Conservation (phyloP, 1,140 invertebrate genomes). For the Procambarus clarkii region DNA sequence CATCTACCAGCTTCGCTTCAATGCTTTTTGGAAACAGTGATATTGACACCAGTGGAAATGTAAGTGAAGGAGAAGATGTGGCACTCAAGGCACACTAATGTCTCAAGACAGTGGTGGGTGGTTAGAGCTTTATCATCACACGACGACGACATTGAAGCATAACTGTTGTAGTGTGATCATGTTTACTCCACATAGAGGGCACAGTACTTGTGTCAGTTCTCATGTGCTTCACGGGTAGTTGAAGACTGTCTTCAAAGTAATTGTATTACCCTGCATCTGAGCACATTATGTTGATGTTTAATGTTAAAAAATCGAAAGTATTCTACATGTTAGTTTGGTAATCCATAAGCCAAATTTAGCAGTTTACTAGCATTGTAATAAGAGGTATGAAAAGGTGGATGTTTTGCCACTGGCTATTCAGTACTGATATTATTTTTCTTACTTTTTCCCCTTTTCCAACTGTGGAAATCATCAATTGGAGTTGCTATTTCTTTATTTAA, state of each 20-base stretch:
- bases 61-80: conserved; percentile 47
- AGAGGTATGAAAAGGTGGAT: background rate
- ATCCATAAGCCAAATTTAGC: background rate
- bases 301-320: background rate
- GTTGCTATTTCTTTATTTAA: no score
- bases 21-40: conserved; percentile 48
- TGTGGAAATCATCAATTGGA: no score
- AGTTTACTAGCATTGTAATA: background rate
- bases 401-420: background rate
- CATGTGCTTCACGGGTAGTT: background rate
- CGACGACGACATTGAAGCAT: background rate
- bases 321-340: background rate
- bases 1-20: conserved; percentile 30
- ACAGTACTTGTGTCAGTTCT: background rate
- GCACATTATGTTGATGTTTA: no score
- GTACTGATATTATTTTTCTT: background rate
- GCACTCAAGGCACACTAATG: conserved; percentile 47
- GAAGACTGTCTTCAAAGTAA: no score
- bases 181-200: background rate
- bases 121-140: background rate
- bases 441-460: no score
- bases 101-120: background rate
- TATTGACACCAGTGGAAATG: conserved; percentile 36
- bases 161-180: background rate
- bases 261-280: no score